These are phyloP conservation scores for Proteles cristata DNA, from an alignment of 2,113 vertebrate species.

Conservation along the genomic window DNA sequence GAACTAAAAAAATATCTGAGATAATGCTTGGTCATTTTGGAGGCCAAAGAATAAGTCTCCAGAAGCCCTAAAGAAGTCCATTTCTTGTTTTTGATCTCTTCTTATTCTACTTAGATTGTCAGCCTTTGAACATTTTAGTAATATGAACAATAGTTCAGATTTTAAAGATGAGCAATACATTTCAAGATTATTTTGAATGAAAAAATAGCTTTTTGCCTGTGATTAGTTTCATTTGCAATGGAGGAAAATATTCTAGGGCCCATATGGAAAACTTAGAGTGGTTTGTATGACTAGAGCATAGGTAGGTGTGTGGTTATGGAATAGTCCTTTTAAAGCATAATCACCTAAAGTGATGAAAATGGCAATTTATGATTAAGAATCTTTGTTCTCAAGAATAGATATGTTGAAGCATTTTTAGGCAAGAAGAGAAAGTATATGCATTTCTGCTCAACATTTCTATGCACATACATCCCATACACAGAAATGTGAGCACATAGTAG, in stretches of 20 bases:
- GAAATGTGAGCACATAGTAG: rapidly evolving
- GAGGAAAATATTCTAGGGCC: neutral
- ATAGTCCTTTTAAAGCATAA: neutral
- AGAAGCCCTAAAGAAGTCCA: neutral
- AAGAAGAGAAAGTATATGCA: neutral
- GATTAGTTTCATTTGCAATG: neutral
- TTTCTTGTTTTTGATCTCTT: neutral
- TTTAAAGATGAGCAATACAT: neutral
- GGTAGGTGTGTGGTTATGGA: neutral
- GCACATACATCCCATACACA: neutral
- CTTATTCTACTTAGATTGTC: too few species aligned
- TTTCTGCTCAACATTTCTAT: neutral
- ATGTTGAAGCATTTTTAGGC: neutral
- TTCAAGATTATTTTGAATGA: neutral
- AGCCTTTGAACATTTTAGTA: neutral
- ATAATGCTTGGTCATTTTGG: too few species aligned
- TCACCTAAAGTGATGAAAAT: neutral
- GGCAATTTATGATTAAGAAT: neutral
- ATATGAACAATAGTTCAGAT: neutral
- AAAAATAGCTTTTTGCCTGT: neutral
- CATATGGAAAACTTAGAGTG: neutral
- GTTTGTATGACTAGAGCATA: neutral
- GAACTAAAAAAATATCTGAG: neutral
- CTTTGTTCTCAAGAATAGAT: neutral
- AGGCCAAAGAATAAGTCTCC: neutral